A percentile compares a stretch with the other conserved stretches of the same genome.
phyloP scores from a whole-genome alignment of 2,888 invertebrate species.

The Dynastes maya region DNA sequence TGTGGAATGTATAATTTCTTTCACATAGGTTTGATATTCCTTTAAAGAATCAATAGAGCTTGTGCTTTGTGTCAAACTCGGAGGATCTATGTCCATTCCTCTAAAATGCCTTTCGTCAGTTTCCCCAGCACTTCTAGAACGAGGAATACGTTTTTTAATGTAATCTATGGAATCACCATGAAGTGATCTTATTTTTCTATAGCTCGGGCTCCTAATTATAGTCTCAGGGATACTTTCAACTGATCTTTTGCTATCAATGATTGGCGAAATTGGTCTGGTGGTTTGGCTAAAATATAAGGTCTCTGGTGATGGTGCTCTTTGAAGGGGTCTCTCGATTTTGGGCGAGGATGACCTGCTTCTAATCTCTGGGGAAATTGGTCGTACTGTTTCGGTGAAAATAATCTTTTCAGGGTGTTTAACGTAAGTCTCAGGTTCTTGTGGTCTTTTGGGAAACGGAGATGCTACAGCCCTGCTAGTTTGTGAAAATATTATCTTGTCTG shows the following conservation, averaged over 20 bases:
- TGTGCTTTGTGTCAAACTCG: slow-evolving; percentile 64
- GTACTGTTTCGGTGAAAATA: slow-evolving; percentile 66
- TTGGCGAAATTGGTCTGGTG: slow-evolving; percentile 37
- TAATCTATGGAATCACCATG: slow-evolving; percentile 54
- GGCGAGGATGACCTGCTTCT: slow-evolving; percentile 56
- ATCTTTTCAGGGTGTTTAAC: slow-evolving; percentile 51
- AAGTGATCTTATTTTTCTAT: slow-evolving; percentile 43
- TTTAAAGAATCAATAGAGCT: slow-evolving; percentile 72
- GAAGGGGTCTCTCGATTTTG: background rate
- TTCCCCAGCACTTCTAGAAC: slow-evolving; percentile 80
- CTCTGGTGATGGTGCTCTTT: slow-evolving; percentile 14
- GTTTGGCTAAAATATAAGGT: slow-evolving; percentile 48
- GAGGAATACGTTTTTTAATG: slow-evolving; percentile 70
- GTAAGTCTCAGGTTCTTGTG: slow-evolving; percentile 44
- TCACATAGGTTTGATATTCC: slow-evolving; percentile 80
- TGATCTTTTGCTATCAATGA: slow-evolving; percentile 18
- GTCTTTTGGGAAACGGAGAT: slow-evolving; percentile 45
- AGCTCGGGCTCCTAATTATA: slow-evolving; percentile 35
- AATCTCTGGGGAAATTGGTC: slow-evolving; percentile 68
- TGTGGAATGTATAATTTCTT: slow-evolving; percentile 78
- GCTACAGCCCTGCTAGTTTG: slow-evolving; percentile 32
- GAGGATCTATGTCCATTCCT: slow-evolving; percentile 12
- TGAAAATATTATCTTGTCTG: background rate
- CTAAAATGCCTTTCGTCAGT: slow-evolving; percentile 68
- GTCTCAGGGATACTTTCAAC: slow-evolving; percentile 10